Evolutionary conservation across 2,113 vertebrate genomes (phyloP).

Genomic region (Strix uralensis): DNA sequence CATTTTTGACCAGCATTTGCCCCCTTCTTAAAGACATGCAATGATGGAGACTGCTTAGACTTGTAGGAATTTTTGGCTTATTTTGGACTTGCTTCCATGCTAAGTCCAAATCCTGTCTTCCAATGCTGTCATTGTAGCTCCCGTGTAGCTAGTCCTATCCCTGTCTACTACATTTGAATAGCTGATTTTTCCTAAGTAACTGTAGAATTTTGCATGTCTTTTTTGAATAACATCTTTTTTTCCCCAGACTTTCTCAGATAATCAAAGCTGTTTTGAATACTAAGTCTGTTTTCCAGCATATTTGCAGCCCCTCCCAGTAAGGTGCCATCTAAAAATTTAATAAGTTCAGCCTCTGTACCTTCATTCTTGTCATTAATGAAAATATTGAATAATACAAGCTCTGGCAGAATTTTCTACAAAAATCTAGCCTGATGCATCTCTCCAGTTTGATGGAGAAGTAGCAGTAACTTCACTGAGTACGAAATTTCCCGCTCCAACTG

Average conservation of each 20-base stretch:
- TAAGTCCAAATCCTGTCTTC: not conserved
- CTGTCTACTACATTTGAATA: not conserved
- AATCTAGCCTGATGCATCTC: not conserved
- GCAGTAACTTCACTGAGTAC: not conserved
- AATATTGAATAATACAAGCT: conserved; percentile 9
- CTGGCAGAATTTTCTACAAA: not conserved
- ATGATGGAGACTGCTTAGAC: not conserved
- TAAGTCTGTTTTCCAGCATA: not conserved
- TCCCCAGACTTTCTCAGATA: not conserved
- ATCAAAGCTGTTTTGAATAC: conserved; percentile 27
- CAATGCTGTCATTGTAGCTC: not conserved
- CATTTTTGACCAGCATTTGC: not conserved
- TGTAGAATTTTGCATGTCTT: conserved; percentile 19
- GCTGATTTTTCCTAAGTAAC: conserved; percentile 1
- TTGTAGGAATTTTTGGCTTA: not conserved
- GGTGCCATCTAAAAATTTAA: conserved; percentile 10
- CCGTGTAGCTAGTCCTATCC: not conserved
- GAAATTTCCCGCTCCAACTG: not conserved
- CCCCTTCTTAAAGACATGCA: not conserved
- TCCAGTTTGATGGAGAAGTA: not conserved
- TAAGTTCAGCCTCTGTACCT: not conserved
- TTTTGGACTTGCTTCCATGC: not conserved
- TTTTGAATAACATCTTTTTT: not conserved
- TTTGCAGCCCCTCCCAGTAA: conserved; percentile 16
- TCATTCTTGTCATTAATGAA: conserved; percentile 3